Conservation (phyloP, 1,140 invertebrate species). For the Antheraea mylitta region DNA sequence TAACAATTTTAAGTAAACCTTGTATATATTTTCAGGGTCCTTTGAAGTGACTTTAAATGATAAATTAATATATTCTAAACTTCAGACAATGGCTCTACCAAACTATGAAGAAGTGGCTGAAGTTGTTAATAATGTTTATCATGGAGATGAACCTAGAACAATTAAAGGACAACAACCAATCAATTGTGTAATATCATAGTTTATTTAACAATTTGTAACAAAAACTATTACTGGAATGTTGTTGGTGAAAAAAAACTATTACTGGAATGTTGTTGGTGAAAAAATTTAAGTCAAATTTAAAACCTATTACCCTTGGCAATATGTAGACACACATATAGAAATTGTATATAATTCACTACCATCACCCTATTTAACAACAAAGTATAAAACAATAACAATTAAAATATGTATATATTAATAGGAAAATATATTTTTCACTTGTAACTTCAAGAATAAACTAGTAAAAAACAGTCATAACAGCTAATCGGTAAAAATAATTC, state of each 20-base stretch:
- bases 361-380: background rate
- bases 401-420: background rate
- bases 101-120: conserved; percentile 80
- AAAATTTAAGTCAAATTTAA: too few relatives aligned
- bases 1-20: background rate
- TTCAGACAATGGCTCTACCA: conserved; percentile 82
- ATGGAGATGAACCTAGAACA: conserved; percentile 70
- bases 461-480: too few relatives aligned
- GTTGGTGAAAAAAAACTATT: too few relatives aligned
- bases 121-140: conserved; percentile 75
- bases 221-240: background rate
- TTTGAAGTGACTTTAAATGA: conserved; percentile 84
- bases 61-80: conserved; percentile 82
- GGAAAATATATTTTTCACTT: background rate
- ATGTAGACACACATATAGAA: background rate
- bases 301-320: too few relatives aligned
- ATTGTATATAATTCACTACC: background rate
- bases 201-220: conserved; percentile 30
- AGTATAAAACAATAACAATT: background rate
- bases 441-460: too few relatives aligned
- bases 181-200: conserved; percentile 76
- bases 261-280: too few relatives aligned
- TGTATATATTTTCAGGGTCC: conserved; percentile 77
- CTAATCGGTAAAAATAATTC: too few relatives aligned
- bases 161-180: conserved; percentile 80